Conservation (phyloP, 2,113 vertebrate genomes). For the Lophochroa leadbeateri region DNA sequence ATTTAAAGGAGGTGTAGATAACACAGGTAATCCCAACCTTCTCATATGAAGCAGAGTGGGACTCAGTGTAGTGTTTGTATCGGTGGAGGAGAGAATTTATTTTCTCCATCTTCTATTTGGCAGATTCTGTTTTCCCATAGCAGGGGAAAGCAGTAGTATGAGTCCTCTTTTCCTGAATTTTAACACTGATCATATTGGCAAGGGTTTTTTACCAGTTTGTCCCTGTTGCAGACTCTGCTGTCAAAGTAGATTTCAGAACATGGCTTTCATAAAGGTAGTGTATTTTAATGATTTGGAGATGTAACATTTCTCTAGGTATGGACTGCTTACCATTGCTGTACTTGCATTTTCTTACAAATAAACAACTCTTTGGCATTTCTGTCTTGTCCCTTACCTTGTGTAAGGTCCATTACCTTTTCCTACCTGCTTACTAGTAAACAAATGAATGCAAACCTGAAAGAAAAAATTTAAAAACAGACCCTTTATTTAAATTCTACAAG, state of each 20-base stretch:
- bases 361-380: background rate
- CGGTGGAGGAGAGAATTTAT: background rate
- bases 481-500: background rate
- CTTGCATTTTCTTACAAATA: background rate
- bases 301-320: background rate
- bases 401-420: background rate
- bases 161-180: background rate
- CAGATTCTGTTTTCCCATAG: background rate
- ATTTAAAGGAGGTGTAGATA: background rate
- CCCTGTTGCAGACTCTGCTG: background rate
- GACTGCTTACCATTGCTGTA: background rate
- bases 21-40: background rate
- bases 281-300: background rate
- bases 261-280: background rate
- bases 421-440: background rate
- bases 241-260: background rate
- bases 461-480: background rate
- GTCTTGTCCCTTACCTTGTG: background rate
- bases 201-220: background rate
- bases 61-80: background rate
- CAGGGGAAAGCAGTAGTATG: background rate
- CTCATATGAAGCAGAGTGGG: background rate
- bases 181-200: background rate
- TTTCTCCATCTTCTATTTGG: background rate
- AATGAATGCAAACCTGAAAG: background rate